A percentile compares a stretch with the other conserved stretches of the same genome.
Evolutionary conservation across 2,797 vertebrate genomes (phyloP).

Genomic region (Parambassis ranga): DNA sequence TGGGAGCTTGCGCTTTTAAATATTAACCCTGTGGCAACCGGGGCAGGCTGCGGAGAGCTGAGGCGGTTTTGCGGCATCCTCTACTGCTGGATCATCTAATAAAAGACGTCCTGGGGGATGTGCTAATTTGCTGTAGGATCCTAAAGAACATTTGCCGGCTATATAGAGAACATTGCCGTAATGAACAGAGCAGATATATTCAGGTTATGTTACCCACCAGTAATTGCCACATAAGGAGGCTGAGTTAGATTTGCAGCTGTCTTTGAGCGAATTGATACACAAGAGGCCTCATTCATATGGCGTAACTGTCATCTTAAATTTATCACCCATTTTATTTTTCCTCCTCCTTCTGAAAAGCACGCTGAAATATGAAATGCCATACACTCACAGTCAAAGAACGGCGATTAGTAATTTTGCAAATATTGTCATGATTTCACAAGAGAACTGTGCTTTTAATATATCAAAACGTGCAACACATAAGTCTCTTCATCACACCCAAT

Average conservation of each 20-base stretch:
- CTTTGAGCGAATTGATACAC: conserved; percentile 52
- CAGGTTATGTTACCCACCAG: conserved; percentile 63
- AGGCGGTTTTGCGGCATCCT: conserved; percentile 55
- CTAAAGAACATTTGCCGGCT: conserved; percentile 66
- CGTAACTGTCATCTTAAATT: conserved; percentile 65
- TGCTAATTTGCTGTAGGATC: conserved; percentile 70
- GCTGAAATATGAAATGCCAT: conserved; percentile 8
- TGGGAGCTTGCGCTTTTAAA: conserved; percentile 66
- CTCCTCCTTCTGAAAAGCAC: conserved; percentile 23
- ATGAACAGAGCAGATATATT: conserved; percentile 59
- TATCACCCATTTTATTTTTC: conserved; percentile 56
- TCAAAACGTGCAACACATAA: background rate
- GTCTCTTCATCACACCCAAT: background rate
- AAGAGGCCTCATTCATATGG: conserved; percentile 61
- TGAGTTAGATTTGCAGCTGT: conserved; percentile 69
- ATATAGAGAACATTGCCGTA: conserved; percentile 53
- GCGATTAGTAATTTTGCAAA: conserved; percentile 26
- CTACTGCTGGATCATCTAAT: conserved; percentile 64
- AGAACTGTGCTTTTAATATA: conserved; percentile 28
- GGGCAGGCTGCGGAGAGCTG: conserved; percentile 45
- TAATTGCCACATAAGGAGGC: conserved; percentile 73
- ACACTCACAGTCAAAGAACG: background rate
- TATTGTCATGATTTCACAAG: conserved; percentile 3
- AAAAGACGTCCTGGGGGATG: conserved; percentile 62
- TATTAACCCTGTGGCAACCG: conserved; percentile 71